These are phyloP conservation scores for Eulithis testata DNA, from an alignment of 2,888 invertebrate species.

Conservation along the genomic window DNA sequence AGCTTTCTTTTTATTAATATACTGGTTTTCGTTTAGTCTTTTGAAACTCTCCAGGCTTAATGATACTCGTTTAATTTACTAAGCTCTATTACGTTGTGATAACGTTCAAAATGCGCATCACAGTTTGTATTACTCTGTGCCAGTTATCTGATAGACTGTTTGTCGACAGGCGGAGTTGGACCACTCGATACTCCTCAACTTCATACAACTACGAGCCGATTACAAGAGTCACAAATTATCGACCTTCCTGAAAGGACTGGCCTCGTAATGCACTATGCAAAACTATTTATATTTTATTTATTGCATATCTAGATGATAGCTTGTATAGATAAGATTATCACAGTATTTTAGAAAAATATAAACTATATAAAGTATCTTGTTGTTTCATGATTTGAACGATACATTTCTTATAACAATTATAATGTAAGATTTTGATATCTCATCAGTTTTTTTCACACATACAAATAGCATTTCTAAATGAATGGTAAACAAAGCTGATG, in stretches of 20 bases:
- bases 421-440: slow-evolving; percentile 5
- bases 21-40: too few species aligned
- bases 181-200: slow-evolving; percentile 94
- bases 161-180: slow-evolving; percentile 93
- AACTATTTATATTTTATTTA: slow-evolving; percentile 28
- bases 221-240: slow-evolving; percentile 95
- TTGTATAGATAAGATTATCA: slow-evolving; percentile 22
- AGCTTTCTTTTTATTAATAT: too few species aligned
- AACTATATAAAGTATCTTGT: slow-evolving; percentile 8
- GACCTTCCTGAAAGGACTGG: slow-evolving; percentile 84
- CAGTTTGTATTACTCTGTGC: slow-evolving; percentile 16
- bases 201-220: slow-evolving; percentile 97
- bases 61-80: background rate
- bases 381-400: slow-evolving; percentile 13
- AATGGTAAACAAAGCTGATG: slow-evolving; percentile 41
- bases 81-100: slow-evolving; percentile 2
- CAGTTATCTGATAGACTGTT: slow-evolving; percentile 42
- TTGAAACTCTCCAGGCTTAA: too few species aligned
- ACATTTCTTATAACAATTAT: slow-evolving; percentile 12
- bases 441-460: slow-evolving; percentile 16
- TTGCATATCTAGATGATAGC: slow-evolving; percentile 21
- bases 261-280: slow-evolving; percentile 51
- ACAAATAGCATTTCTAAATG: slow-evolving; percentile 20
- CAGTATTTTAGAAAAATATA: slow-evolving; percentile 28
- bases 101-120: slow-evolving; percentile 5